These are phyloP conservation scores for Tenthredo distinguenda DNA, from an alignment of 2,888 invertebrate species.

Conservation along the genomic window DNA sequence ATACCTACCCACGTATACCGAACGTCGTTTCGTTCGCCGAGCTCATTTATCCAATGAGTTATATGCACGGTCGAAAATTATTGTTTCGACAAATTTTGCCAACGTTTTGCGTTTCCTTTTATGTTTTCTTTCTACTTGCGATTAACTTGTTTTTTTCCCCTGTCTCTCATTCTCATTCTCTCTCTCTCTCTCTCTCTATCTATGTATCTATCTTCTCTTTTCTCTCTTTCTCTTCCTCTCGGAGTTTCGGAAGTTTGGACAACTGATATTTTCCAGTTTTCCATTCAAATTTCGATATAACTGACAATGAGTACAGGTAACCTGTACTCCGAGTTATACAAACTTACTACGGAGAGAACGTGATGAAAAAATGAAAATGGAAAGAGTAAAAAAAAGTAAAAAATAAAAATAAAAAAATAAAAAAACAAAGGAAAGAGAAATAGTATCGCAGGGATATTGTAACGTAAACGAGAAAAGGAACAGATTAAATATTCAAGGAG, in stretches of 20 bases:
- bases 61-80: not conserved
- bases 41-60: not conserved
- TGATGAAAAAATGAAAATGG: too few relatives aligned
- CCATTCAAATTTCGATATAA: not conserved
- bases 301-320: not conserved
- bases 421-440: not conserved
- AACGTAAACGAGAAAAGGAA: constrained; percentile 12
- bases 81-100: not conserved
- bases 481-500: constrained; percentile 32
- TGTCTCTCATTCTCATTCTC: not conserved
- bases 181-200: not conserved
- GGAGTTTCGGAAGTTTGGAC: not conserved
- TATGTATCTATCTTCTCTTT: too few relatives aligned
- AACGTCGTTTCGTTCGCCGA: not conserved
- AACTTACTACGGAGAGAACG: not conserved
- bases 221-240: too few relatives aligned
- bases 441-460: not conserved
- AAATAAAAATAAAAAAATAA: not conserved
- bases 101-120: constrained; percentile 44
- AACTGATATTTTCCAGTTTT: not conserved
- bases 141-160: not conserved
- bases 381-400: not conserved
- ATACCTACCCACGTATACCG: too few relatives aligned
- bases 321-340: not conserved
- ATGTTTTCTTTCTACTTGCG: constrained; percentile 6